These are phyloP conservation scores for Harpegnathos saltator DNA, from an alignment of 1,140 invertebrate genomes.

Conservation along the genomic window DNA sequence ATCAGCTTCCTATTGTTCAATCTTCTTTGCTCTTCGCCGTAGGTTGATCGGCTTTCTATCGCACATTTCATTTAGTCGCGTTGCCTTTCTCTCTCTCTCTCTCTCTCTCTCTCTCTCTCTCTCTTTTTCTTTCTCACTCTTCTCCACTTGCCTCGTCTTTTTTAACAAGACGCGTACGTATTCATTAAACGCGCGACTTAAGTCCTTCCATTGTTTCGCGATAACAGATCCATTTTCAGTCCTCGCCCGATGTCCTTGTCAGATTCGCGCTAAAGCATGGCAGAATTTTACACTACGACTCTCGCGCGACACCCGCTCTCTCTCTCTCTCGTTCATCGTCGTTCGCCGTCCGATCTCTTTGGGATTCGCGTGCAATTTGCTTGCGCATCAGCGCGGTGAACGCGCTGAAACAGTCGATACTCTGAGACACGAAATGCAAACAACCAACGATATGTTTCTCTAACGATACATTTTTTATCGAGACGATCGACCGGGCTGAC, in stretches of 20 bases:
- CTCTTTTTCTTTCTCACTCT: background rate
- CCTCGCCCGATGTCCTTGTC: slow-evolving; percentile 1
- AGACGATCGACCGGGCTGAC: slow-evolving; percentile 19
- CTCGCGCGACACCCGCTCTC: background rate
- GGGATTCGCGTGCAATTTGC: background rate
- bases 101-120: background rate
- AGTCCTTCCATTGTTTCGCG: slow-evolving; percentile 8
- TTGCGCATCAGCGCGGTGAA: background rate
- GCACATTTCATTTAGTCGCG: slow-evolving; percentile 22
- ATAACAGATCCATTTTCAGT: background rate
- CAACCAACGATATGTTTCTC: background rate
- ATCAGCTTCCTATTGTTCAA: slow-evolving; percentile 4
- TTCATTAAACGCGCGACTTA: slow-evolving; percentile 4
- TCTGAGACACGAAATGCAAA: no score
- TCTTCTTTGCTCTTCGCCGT: background rate
- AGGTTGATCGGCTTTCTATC: slow-evolving; percentile 13
- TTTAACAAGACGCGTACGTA: slow-evolving; percentile 1
- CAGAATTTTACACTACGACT: background rate
- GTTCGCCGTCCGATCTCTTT: background rate
- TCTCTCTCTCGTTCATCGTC: background rate
- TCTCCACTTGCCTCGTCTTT: background rate
- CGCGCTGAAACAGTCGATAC: slow-evolving; percentile 8
- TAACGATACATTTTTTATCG: slow-evolving; percentile 21
- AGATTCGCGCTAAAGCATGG: background rate
- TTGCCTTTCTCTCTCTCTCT: background rate